Evolutionary conservation across 2,797 vertebrate species (phyloP).

Genomic region (Falco peregrinus): DNA sequence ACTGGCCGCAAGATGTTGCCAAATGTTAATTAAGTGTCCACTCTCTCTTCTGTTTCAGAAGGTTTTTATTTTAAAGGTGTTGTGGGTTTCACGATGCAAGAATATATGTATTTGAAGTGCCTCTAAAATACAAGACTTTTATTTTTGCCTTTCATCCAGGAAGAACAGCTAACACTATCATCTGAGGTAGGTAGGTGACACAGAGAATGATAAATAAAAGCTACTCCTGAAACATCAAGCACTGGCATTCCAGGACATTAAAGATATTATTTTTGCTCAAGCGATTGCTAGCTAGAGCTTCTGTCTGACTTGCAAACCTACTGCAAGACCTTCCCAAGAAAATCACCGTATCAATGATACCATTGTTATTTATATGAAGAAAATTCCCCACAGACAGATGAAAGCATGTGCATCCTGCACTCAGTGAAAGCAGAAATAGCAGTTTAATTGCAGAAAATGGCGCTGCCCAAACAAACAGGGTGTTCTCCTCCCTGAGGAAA

Average conservation of each 20-base stretch:
- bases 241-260: background rate
- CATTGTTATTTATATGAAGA: conserved; percentile 30
- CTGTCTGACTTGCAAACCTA: background rate
- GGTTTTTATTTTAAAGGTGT: background rate
- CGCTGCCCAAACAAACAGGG: background rate
- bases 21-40: background rate
- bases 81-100: background rate
- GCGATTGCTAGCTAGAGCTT: background rate
- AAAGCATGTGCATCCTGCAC: background rate
- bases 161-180: background rate
- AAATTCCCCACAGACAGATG: conserved; percentile 7
- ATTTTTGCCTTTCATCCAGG: background rate
- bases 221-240: background rate
- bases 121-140: background rate
- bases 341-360: background rate
- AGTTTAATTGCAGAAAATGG: background rate
- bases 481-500: background rate
- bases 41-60: background rate
- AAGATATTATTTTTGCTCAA: conserved; percentile 10
- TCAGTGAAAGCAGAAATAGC: background rate
- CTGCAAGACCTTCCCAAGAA: conserved; percentile 11
- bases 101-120: background rate
- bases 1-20: background rate
- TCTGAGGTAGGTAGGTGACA: background rate
- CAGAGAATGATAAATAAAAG: conserved; percentile 1